Percentiles rank a stretch among this genome's conserved stretches.
These are phyloP conservation scores for Pseudomyrmex flavicornis DNA, from an alignment of 1,140 invertebrate genomes.

Conservation along the genomic window DNA sequence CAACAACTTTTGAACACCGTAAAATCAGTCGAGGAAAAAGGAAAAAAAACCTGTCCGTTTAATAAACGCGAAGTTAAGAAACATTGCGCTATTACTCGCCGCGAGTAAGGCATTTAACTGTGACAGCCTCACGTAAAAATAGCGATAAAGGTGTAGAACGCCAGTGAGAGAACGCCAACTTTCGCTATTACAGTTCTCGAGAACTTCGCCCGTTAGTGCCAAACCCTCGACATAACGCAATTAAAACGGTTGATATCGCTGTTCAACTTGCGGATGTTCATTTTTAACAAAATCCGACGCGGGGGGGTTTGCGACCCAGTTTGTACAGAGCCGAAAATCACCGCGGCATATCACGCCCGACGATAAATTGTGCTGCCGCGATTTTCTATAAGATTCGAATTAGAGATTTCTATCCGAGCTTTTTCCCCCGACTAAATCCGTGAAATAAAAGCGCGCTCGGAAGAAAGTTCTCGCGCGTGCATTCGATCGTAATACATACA, in stretches of 20 bases:
- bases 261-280: slow-evolving; percentile 5
- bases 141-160: slow-evolving; percentile 23
- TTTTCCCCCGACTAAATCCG: neutral
- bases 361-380: neutral
- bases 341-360: neutral
- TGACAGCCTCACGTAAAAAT: slow-evolving; percentile 34
- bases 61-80: slow-evolving; percentile 28
- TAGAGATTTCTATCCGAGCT: neutral
- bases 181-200: slow-evolving; percentile 29
- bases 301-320: neutral
- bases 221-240: slow-evolving; percentile 28
- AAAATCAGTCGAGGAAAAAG: too few relatives aligned
- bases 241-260: slow-evolving; percentile 28
- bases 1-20: too few relatives aligned
- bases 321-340: neutral
- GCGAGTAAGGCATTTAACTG: slow-evolving; percentile 23
- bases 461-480: neutral
- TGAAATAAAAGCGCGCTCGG: neutral
- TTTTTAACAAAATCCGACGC: neutral
- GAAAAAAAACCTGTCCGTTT: slow-evolving; percentile 23
- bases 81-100: slow-evolving; percentile 37
- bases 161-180: slow-evolving; percentile 2
- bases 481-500: neutral
- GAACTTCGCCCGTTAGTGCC: slow-evolving; percentile 39
- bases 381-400: neutral